A percentile compares a stretch with the other conserved stretches of the same genome.
Conservation (phyloP, 2,797 vertebrate genomes). For the Galago senegalensis region DNA sequence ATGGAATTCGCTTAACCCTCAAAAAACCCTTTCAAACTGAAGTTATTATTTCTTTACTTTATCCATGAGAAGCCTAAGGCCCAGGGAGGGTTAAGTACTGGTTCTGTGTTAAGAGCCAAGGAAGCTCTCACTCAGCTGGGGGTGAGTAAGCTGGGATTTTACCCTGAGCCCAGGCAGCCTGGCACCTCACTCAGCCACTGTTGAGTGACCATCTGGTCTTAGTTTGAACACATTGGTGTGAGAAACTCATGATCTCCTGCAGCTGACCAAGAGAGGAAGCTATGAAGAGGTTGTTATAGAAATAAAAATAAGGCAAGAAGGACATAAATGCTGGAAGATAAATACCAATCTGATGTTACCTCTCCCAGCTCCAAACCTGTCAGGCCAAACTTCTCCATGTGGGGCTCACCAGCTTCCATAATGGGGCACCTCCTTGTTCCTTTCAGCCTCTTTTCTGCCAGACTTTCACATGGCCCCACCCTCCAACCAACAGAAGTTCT, state of each 20-base stretch:
- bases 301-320: background rate
- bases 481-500: background rate
- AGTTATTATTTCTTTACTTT: constrained; percentile 1
- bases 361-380: background rate
- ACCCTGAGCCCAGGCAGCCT: background rate
- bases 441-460: background rate
- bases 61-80: background rate
- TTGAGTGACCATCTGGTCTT: constrained; percentile 52
- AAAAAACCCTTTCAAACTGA: background rate
- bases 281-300: background rate
- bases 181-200: background rate
- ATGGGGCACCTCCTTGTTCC: background rate
- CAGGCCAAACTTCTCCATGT: background rate
- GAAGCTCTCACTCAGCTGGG: background rate
- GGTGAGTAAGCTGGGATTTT: background rate
- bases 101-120: background rate
- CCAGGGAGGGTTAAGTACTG: background rate
- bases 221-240: background rate
- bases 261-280: background rate
- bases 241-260: background rate
- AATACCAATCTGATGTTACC: background rate
- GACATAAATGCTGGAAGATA: background rate
- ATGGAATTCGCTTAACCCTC: background rate
- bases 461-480: background rate
- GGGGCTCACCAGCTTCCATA: background rate